Evolutionary conservation across 2,113 vertebrate species (phyloP).

Genomic region (Dipodomys stephensi): DNA sequence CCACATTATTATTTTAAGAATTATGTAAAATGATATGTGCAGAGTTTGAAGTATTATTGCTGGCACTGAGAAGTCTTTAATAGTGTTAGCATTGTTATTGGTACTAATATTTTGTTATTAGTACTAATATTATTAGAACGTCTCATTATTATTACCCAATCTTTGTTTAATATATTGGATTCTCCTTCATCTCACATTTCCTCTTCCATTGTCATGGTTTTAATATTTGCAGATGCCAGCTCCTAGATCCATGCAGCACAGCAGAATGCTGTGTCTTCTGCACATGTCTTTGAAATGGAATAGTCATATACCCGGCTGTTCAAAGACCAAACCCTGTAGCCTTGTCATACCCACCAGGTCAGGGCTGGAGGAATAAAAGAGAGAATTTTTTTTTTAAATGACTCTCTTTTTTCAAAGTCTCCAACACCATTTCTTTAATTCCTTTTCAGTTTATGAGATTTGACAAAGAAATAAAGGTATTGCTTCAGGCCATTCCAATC

Average conservation of each 20-base stretch:
- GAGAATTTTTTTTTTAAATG: conserved; percentile 52
- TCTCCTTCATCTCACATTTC: background rate
- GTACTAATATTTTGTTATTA: background rate
- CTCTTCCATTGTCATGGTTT: background rate
- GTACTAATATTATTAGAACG: background rate
- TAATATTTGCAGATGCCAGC: background rate
- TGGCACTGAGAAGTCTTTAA: background rate
- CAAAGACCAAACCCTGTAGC: conserved; percentile 56
- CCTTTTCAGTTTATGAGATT: conserved; percentile 68
- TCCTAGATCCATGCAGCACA: background rate
- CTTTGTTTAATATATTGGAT: background rate
- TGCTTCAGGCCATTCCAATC: conserved; percentile 79
- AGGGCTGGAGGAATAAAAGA: conserved; percentile 48
- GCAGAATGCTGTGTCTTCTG: background rate
- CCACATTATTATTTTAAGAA: background rate
- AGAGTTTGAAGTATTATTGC: background rate
- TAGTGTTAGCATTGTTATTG: background rate
- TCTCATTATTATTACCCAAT: background rate
- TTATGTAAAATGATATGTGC: background rate
- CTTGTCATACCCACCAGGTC: conserved; percentile 45
- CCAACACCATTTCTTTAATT: conserved; percentile 75
- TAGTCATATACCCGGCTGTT: conserved; percentile 43
- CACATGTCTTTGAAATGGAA: background rate
- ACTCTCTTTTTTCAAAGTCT: conserved; percentile 66
- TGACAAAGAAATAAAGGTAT: conserved; percentile 81